Evolutionary conservation across 2,113 vertebrate genomes (phyloP).

Genomic region (Perca fluviatilis): DNA sequence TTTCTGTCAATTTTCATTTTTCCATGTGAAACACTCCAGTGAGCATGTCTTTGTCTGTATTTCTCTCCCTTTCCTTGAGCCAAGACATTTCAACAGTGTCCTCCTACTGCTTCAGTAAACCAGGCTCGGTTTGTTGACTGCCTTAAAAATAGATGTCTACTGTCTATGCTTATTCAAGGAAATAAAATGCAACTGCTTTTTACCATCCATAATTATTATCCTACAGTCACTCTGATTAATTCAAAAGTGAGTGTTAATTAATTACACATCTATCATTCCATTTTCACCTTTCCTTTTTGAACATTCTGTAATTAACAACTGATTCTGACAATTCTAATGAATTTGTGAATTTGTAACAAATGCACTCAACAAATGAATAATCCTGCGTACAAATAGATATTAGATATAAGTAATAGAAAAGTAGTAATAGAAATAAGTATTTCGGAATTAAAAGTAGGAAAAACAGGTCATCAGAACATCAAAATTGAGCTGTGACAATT

Average conservation of each 20-base stretch:
- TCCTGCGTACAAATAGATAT: conserved; percentile 5
- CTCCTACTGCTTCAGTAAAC: conserved; percentile 60
- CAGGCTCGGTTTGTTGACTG: conserved; percentile 41
- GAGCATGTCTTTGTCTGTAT: conserved; percentile 70
- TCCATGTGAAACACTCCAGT: conserved; percentile 72
- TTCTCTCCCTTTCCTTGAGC: conserved; percentile 67
- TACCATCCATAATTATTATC: conserved; percentile 18
- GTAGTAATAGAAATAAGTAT: conserved; percentile 19
- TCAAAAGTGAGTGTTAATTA: conserved; percentile 27
- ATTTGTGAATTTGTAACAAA: conserved; percentile 26
- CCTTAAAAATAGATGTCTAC: conserved; percentile 45
- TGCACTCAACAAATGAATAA: conserved; percentile 4
- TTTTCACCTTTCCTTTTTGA: neutral
- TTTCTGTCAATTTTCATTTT: conserved; percentile 82
- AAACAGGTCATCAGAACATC: conserved; percentile 37
- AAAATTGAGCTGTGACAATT: conserved; percentile 50
- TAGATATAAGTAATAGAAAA: too few relatives aligned
- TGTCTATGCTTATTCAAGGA: conserved; percentile 27
- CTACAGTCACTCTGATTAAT: conserved; percentile 15
- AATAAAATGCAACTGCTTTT: conserved; percentile 31
- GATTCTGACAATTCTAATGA: conserved; percentile 12
- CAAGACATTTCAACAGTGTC: conserved; percentile 65
- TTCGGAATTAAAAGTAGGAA: conserved; percentile 43
- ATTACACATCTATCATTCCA: conserved; percentile 9
- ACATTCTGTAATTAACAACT: conserved; percentile 24